phyloP scores from a whole-genome alignment of 2,888 invertebrate species.

The Apotomis capreana region DNA sequence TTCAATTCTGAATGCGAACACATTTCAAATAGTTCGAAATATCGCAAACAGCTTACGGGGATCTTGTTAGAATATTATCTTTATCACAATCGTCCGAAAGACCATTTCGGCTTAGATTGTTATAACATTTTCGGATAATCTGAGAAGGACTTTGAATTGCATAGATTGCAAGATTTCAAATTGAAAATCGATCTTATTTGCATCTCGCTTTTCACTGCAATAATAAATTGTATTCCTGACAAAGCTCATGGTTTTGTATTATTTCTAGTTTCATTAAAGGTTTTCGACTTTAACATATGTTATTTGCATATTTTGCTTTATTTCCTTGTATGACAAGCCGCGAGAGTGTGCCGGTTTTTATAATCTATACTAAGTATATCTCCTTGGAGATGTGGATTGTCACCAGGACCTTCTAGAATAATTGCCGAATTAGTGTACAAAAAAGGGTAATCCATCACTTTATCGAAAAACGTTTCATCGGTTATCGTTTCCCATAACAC shows the following conservation, averaged over 20 bases:
- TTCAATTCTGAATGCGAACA: constrained; percentile 20
- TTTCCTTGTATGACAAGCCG: background rate
- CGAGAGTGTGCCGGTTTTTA: too few relatives aligned
- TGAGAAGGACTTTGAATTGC: constrained; percentile 14
- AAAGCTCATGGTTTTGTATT: constrained; percentile 1
- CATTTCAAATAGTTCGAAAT: constrained; percentile 14
- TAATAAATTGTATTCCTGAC: constrained; percentile 7
- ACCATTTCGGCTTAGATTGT: background rate
- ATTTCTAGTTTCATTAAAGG: background rate
- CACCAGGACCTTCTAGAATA: too few relatives aligned
- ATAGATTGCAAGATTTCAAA: constrained; percentile 29
- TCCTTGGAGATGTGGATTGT: too few relatives aligned
- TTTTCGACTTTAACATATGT: background rate
- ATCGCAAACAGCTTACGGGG: background rate
- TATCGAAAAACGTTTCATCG: too few relatives aligned
- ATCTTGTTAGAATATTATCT: background rate
- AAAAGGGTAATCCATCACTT: too few relatives aligned
- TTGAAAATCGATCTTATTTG: constrained; percentile 34
- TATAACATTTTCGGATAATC: constrained; percentile 23
- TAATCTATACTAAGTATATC: too few relatives aligned
- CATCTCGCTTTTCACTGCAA: constrained; percentile 23
- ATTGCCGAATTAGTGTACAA: too few relatives aligned
- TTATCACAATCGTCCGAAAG: background rate
- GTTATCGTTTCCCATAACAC: too few relatives aligned
- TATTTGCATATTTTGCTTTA: background rate